A percentile compares a stretch with the other conserved stretches of the same genome.
Evolutionary conservation across 2,113 vertebrate species (phyloP).

Genomic region (Podarcis raffonei): DNA sequence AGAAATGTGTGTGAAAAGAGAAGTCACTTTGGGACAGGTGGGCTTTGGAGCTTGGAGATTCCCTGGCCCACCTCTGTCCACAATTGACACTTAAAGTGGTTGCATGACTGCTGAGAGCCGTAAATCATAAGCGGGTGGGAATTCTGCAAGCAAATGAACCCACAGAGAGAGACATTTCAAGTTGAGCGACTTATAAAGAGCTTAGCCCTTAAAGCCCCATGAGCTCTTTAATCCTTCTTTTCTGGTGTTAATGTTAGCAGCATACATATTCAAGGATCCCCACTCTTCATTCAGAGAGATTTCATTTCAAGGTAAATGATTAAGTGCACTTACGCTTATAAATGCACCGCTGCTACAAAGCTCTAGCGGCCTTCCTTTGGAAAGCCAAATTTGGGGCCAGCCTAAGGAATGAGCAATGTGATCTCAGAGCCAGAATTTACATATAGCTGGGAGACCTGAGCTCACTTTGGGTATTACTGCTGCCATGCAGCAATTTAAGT

Average conservation of each 20-base stretch:
- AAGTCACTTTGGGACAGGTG: background rate
- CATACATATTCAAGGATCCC: conserved; percentile 38
- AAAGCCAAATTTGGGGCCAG: background rate
- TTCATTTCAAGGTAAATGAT: conserved; percentile 20
- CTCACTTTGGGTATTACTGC: background rate
- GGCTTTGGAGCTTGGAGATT: background rate
- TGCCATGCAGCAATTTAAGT: background rate
- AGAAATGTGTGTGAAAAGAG: background rate
- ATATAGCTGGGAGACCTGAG: background rate
- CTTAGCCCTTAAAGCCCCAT: conserved; percentile 60
- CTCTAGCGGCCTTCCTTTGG: background rate
- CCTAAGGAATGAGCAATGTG: background rate
- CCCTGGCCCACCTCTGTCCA: background rate
- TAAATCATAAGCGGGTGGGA: conserved; percentile 9
- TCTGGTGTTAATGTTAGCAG: conserved; percentile 44
- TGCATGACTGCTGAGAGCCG: background rate
- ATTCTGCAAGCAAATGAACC: conserved; percentile 42
- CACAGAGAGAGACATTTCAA: conserved; percentile 41
- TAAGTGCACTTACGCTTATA: background rate
- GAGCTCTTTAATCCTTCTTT: conserved; percentile 62
- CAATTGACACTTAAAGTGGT: background rate
- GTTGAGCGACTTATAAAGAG: conserved; percentile 64
- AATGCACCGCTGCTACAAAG: background rate
- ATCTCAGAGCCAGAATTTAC: background rate
- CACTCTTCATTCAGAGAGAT: background rate